Evolutionary conservation across 2,888 invertebrate species (phyloP).

Genomic region (Cerceris rybyensis): DNA sequence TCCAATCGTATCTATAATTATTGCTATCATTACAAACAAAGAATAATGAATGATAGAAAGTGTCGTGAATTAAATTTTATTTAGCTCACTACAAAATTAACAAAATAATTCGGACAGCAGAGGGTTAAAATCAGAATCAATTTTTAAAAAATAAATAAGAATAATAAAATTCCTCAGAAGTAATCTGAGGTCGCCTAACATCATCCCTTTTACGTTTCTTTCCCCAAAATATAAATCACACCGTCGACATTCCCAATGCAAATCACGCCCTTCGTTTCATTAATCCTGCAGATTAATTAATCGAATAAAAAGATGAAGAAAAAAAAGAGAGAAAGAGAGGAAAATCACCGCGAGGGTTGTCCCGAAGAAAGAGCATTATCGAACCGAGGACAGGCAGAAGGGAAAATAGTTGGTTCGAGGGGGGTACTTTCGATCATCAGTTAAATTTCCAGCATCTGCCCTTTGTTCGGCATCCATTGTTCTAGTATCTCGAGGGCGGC

Average conservation of each 20-base stretch:
- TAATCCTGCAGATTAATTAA: constrained; percentile 57
- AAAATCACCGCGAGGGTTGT: not conserved
- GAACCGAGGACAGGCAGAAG: constrained; percentile 44
- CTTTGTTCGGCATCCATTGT: constrained; percentile 80
- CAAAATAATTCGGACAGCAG: too few relatives aligned
- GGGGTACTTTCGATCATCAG: constrained; percentile 72
- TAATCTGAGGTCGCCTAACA: too few relatives aligned
- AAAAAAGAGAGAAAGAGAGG: not conserved
- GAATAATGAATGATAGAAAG: too few relatives aligned
- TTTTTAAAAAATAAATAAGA: too few relatives aligned
- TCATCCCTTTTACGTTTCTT: too few relatives aligned
- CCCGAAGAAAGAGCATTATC: constrained; percentile 45
- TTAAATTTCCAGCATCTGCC: constrained; percentile 75
- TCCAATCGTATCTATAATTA: too few relatives aligned
- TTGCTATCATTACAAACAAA: too few relatives aligned
- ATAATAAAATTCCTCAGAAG: too few relatives aligned
- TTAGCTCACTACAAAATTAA: too few relatives aligned
- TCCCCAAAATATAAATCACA: not conserved
- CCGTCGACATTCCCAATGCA: not conserved
- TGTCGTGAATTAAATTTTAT: too few relatives aligned
- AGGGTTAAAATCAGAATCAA: too few relatives aligned
- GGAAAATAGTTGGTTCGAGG: constrained; percentile 62
- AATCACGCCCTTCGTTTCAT: constrained; percentile 26
- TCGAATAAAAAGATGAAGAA: constrained; percentile 15
- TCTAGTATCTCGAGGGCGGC: constrained; percentile 80